Percentiles rank a stretch among this genome's conserved stretches.
phyloP scores from a whole-genome alignment of 2,113 vertebrate genomes.

The Mirounga angustirostris region DNA sequence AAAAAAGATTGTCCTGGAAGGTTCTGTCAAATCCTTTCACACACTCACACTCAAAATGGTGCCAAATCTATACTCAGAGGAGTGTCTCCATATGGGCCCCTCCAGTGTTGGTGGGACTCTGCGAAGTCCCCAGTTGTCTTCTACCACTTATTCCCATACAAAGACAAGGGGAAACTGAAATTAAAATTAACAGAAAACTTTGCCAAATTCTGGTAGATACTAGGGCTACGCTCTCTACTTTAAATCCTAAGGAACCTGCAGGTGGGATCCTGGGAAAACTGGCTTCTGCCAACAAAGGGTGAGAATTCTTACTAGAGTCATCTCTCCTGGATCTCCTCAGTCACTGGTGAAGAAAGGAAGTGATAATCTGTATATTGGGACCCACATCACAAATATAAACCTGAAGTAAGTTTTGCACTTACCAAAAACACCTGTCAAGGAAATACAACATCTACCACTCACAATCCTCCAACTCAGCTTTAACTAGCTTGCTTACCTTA shows the following conservation, averaged over 20 bases:
- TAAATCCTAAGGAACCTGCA: neutral
- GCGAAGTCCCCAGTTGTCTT: neutral
- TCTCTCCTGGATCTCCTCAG: neutral
- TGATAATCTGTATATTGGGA: neutral
- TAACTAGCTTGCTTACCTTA: neutral
- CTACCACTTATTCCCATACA: neutral
- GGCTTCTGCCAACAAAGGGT: neutral
- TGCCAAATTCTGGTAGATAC: neutral
- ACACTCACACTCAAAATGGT: neutral
- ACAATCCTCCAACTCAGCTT: neutral
- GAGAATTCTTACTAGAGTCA: neutral
- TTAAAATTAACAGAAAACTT: neutral
- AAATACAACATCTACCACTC: neutral
- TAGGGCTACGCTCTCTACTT: neutral
- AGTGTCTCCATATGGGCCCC: neutral
- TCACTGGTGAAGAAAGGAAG: neutral
- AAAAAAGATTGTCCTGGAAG: neutral
- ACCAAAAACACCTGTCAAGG: neutral
- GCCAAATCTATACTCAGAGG: neutral
- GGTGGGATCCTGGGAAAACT: neutral
- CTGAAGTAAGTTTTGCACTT: neutral
- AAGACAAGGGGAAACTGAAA: neutral
- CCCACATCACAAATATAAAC: neutral
- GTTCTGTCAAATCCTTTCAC: neutral
- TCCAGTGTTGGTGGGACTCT: neutral